Base-by-base conservation (phyloP, 2,797 vertebrate species). In the Clarias platycephalus region DNA sequence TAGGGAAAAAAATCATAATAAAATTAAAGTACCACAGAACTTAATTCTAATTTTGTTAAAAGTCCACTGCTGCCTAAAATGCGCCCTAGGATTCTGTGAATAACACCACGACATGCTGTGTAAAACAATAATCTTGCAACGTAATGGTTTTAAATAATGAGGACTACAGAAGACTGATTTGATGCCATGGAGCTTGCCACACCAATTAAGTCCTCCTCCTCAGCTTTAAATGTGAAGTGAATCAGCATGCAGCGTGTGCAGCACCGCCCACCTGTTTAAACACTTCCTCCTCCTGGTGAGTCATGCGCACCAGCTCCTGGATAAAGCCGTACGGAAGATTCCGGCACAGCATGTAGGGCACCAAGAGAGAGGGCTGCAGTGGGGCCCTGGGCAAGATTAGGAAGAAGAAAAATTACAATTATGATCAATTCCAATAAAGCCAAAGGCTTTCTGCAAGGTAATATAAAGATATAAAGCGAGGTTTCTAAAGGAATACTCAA, bases 261-360 rank as follows among this genome's bases (percentile, higher is more conserved):
- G 80, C 79, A 79, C 79, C 24, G 78, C 92, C 78, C 91, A 98
- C 97, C 96, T 98, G 97, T 94, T 94, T 97, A 92, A 98, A 98
- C 79, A 96, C 93, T 84, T 97, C 98, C 84, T 98, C 97, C 87
- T 99, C 98, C 93, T 97, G 98, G 83, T 99, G 96, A 87, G 98
- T 99, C 84, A 98, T 97, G 91, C 98, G 96, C 91, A 98, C 96
- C 89, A 99, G 84, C 87, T 99, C 98, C 88, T 98, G 98, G 92
- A 99, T 98, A 93, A 99, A 99, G 87, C 98, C 98, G 18, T 96
- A 98, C 0, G 98, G 98, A 89, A 99, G 97, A 92, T 99, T 99
- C 92, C 98, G 95, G 93, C 98, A 99, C 91, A 99, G 95, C 97
- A 99, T 97, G 81, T 99, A 99, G 64, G 98, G 98, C 90, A 99